Conservation (phyloP, 2,113 vertebrate species). For the Brevimyrus niger region DNA sequence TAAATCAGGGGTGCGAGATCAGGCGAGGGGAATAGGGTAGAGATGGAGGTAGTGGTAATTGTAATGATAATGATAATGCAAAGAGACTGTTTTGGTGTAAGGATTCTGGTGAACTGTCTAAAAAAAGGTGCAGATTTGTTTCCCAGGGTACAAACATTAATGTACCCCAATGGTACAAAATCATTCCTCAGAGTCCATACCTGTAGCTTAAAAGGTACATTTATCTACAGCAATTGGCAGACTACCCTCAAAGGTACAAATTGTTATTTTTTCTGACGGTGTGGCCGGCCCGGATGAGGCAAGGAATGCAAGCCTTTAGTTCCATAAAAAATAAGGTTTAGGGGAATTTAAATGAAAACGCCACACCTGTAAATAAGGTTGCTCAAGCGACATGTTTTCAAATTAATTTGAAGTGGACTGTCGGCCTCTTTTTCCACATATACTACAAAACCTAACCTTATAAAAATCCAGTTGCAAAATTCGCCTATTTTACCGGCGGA, state of each 20-base stretch:
- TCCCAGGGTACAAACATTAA: neutral
- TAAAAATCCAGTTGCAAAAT: neutral
- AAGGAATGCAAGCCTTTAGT: neutral
- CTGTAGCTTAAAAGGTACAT: neutral
- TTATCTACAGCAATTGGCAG: neutral
- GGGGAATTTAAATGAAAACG: neutral
- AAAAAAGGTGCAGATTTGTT: neutral
- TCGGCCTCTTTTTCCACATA: neutral
- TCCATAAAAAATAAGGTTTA: neutral
- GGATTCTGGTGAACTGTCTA: neutral
- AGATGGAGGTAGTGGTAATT: neutral
- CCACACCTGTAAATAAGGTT: neutral
- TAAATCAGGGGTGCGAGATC: neutral
- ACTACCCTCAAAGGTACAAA: neutral
- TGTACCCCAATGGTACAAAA: neutral
- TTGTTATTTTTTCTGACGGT: neutral
- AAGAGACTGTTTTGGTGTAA: neutral
- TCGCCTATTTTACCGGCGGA: neutral
- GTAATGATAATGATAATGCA: neutral
- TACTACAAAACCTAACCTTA: neutral
- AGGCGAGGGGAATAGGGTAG: neutral
- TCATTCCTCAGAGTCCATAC: neutral
- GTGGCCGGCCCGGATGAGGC: neutral
- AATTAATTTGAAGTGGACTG: neutral
- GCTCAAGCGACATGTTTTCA: neutral